A percentile compares a stretch with the other conserved stretches of the same genome.
phyloP scores from a whole-genome alignment of 2,113 vertebrate species.

The Cepphus grylle region DNA sequence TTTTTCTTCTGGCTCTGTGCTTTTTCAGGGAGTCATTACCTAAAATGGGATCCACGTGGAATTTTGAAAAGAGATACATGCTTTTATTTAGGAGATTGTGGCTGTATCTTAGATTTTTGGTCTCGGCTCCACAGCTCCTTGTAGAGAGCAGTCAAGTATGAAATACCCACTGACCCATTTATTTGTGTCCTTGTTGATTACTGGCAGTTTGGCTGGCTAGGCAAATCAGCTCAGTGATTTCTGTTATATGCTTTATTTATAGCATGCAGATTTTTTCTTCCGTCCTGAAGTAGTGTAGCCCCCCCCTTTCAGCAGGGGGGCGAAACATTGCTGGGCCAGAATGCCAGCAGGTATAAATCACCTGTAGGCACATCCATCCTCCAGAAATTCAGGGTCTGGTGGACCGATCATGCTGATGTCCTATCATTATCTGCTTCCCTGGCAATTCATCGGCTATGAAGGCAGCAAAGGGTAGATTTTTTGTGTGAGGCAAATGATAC shows the following conservation, averaged over 20 bases:
- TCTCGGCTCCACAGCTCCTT: background rate
- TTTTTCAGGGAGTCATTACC: background rate
- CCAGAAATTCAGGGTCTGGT: background rate
- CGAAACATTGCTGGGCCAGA: background rate
- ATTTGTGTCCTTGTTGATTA: background rate
- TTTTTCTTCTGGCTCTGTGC: background rate
- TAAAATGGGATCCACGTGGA: fast-evolving
- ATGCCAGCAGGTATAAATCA: background rate
- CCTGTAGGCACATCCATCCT: background rate
- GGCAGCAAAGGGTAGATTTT: background rate
- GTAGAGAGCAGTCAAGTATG: background rate
- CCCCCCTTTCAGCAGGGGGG: background rate
- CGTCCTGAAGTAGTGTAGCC: background rate
- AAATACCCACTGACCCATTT: conserved; percentile 50
- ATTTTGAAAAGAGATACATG: background rate
- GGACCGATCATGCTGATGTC: background rate
- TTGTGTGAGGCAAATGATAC: background rate
- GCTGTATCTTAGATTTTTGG: background rate
- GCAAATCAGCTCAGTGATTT: background rate
- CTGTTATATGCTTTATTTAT: background rate
- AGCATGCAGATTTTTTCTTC: background rate
- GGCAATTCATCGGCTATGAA: background rate
- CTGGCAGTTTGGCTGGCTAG: background rate
- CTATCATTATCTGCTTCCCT: background rate
- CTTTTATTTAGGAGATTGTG: background rate